phyloP scores from a whole-genome alignment of 2,797 vertebrate species.

The Pipistrellus kuhlii region DNA sequence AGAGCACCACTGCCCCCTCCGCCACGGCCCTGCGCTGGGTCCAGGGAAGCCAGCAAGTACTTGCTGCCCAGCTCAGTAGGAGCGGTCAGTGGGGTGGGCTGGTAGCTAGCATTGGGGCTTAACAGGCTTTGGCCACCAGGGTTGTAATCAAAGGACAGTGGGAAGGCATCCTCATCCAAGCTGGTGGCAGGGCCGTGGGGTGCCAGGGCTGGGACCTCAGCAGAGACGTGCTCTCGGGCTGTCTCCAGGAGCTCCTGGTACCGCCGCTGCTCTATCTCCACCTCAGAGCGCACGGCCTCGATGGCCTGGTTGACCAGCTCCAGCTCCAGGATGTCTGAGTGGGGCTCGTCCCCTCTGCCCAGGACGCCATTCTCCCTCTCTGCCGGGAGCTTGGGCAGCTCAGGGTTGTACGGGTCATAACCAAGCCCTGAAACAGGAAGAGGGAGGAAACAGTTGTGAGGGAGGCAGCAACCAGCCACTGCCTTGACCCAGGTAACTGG shows the following conservation, averaged over 20 bases:
- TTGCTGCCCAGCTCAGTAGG: constrained; percentile 87
- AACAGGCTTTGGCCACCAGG: constrained; percentile 89
- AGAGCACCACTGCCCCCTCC: constrained; percentile 83
- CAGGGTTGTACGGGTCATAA: constrained; percentile 96
- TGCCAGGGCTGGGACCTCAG: constrained; percentile 55
- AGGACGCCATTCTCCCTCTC: constrained; percentile 86
- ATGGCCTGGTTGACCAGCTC: constrained; percentile 97
- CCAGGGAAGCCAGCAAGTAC: constrained; percentile 91
- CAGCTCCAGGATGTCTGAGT: constrained; percentile 91
- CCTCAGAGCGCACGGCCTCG: constrained; percentile 93
- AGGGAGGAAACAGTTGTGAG: background rate
- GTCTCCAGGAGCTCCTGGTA: constrained; percentile 91
- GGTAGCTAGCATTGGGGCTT: constrained; percentile 89
- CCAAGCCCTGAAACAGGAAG: constrained; percentile 89
- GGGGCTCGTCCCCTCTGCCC: constrained; percentile 82
- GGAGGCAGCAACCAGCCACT: no score
- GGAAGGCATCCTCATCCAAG: constrained; percentile 75
- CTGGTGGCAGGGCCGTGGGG: background rate
- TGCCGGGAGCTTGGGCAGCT: constrained; percentile 89
- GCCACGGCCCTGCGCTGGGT: constrained; percentile 84
- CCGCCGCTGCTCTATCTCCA: constrained; percentile 95
- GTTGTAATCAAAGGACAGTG: constrained; percentile 87
- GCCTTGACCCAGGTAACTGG: background rate
- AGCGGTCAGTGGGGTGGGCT: constrained; percentile 90
- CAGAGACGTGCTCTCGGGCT: constrained; percentile 85